Base-by-base conservation (phyloP, 2,888 invertebrate species). In the Drosophila monieri region DNA sequence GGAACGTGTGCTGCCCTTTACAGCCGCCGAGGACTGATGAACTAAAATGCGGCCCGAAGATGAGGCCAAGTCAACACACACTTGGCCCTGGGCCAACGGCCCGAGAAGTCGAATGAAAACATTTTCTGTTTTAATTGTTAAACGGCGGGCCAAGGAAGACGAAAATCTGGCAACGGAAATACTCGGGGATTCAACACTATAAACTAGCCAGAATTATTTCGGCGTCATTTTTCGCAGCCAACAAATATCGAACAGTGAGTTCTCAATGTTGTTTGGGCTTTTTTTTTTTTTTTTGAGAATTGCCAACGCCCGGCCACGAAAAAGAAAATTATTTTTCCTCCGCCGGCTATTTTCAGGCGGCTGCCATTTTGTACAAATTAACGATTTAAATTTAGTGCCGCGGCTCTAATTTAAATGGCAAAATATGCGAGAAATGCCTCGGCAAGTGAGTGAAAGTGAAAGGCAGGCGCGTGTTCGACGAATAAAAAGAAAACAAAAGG, bases 1-100 rank as follows among this genome's bases (percentile, higher is more conserved):
- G 71, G 54, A 69, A 53, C 67, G 62, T 53, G 49, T 62, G 44
- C 46, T 67, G 78, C 87, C 87, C 85, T 79, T 80, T 81, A 54
- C 58, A 74, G 58, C 44, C 51, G 8, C 51, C 46, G 41, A 53
- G 39, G 35, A 60, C 64, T 43, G 58, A 60, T 43, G 58, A 56
- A 67, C 62, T 66, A 56, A 73, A 77, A 61, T 62, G 61, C 80
- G 77, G 75, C 57, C 67, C 72, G 49, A 52, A 69, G 81, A 76
- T 73, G 79, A 85, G 80, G 80, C 86, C 80, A 80, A 85, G 80
- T 80, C 86, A 84, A 73, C 79, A 77, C 60, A 76, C 68, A 69
- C 61, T 88, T 84, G 84, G 84, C 88, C 18, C 21, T 0, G 46
- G 15, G 78, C 84, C 88, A 84, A 81, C 54, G 23, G 76, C 74